Percentiles rank a stretch among this genome's conserved stretches.
phyloP scores from a whole-genome alignment of 2,888 invertebrate species.

The Fragum sueziense region DNA sequence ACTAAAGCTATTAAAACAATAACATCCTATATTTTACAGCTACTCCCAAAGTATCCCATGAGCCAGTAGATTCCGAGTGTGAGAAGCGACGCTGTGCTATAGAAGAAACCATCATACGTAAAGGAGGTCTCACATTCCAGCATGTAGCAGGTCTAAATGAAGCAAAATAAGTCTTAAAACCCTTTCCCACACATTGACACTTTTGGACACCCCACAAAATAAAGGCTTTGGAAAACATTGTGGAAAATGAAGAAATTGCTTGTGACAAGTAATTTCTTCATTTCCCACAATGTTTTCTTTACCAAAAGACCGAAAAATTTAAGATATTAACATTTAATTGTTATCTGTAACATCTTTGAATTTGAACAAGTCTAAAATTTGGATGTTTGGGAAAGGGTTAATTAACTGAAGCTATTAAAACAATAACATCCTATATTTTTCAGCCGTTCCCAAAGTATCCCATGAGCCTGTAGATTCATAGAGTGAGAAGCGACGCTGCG shows the following conservation, averaged over 20 bases:
- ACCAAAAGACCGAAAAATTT: conserved; percentile 35
- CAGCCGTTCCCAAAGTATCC: neutral
- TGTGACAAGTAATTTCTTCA: neutral
- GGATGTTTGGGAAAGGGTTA: neutral
- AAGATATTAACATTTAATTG: conserved; percentile 67
- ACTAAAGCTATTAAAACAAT: conserved; percentile 67
- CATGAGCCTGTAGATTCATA: neutral
- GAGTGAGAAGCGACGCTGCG: conserved; percentile 44
- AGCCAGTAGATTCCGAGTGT: neutral
- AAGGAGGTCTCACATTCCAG: conserved; percentile 74
- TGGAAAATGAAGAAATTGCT: conserved; percentile 1
- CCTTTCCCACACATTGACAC: too few species aligned
- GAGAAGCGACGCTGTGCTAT: conserved; percentile 68
- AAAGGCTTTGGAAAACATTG: neutral
- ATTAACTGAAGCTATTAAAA: conserved; percentile 83
- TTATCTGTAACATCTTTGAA: neutral
- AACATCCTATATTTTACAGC: too few species aligned
- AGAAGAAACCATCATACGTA: conserved; percentile 74
- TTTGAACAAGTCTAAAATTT: neutral
- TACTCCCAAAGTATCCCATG: neutral
- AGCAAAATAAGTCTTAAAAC: too few species aligned
- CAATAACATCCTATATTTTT: too few species aligned
- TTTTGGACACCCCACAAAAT: too few species aligned
- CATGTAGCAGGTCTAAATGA: conserved; percentile 84
- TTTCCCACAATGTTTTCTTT: conserved; percentile 1